A percentile compares a stretch with the other conserved stretches of the same genome.
Conservation (phyloP, 2,888 invertebrate genomes). For the Sthenelais limicola region DNA sequence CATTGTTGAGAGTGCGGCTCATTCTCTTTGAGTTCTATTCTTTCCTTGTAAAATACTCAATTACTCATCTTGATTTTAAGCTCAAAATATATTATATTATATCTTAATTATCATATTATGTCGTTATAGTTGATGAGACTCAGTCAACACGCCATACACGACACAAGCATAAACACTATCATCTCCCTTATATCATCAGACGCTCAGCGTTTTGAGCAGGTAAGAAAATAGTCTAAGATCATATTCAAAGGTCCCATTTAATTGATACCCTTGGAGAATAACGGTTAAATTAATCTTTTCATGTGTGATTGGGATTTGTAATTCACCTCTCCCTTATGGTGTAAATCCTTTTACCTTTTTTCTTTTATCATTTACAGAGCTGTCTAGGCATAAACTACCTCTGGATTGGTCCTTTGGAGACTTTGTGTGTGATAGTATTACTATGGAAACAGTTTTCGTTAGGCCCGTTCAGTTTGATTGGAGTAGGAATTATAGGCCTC, state of each 20-base stretch:
- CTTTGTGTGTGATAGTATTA: constrained; percentile 52
- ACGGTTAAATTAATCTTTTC: not conserved
- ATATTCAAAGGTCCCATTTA: not conserved
- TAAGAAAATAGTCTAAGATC: not conserved
- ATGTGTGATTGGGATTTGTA: too few species aligned
- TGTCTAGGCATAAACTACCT: constrained; percentile 58
- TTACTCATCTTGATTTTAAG: too few species aligned
- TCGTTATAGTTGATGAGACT: constrained; percentile 55
- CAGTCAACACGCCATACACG: constrained; percentile 50
- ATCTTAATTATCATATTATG: not conserved
- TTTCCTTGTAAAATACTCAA: too few species aligned
- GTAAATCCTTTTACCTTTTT: not conserved
- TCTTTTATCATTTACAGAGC: constrained; percentile 49
- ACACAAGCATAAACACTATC: constrained; percentile 51
- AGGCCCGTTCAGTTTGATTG: constrained; percentile 55
- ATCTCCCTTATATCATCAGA: constrained; percentile 55
- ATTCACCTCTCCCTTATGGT: too few species aligned
- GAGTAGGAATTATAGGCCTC: constrained; percentile 52
- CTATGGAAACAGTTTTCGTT: constrained; percentile 56
- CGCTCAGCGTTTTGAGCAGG: constrained; percentile 50
- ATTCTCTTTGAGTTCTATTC: too few species aligned
- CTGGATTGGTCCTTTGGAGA: constrained; percentile 57
- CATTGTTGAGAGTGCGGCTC: too few species aligned
- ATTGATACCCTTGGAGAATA: not conserved
- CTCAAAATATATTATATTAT: not conserved